phyloP scores from a whole-genome alignment of 1,140 invertebrate genomes.

The Thaumatotibia leucotreta region DNA sequence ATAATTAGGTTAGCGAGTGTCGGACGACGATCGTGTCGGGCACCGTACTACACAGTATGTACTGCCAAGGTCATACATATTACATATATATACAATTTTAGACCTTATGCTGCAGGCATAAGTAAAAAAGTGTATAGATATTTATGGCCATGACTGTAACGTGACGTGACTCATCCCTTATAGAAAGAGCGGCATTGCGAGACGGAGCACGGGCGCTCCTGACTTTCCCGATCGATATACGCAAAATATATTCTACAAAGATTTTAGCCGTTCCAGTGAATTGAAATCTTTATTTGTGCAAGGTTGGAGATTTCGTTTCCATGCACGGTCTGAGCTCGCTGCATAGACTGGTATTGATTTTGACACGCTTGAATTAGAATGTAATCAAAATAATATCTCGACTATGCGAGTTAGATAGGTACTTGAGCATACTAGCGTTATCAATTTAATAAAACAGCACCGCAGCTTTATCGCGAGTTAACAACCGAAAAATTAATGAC shows the following conservation, averaged over 20 bases:
- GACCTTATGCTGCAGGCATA: no score
- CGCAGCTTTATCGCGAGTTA: conserved; percentile 23
- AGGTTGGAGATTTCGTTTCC: background rate
- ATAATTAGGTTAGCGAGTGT: no score
- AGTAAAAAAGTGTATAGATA: no score
- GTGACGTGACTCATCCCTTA: background rate
- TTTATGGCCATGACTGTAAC: no score
- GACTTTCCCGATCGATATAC: conserved; percentile 5
- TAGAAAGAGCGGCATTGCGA: background rate
- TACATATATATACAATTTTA: no score
- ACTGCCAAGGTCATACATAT: no score
- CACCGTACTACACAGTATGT: no score
- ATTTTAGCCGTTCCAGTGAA: background rate
- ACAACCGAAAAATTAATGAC: conserved; percentile 35
- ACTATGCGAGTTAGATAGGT: background rate
- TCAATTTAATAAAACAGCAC: conserved; percentile 33
- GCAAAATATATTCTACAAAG: conserved; percentile 6
- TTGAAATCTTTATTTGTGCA: conserved; percentile 4
- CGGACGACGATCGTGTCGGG: no score
- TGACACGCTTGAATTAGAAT: background rate
- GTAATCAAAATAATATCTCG: background rate
- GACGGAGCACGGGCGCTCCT: background rate
- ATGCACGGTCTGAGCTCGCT: background rate
- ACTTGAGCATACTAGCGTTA: background rate
- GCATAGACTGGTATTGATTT: background rate